A percentile compares a stretch with the other conserved stretches of the same genome.
phyloP scores from a whole-genome alignment of 2,113 vertebrate species.

The Ranitomeya variabilis region DNA sequence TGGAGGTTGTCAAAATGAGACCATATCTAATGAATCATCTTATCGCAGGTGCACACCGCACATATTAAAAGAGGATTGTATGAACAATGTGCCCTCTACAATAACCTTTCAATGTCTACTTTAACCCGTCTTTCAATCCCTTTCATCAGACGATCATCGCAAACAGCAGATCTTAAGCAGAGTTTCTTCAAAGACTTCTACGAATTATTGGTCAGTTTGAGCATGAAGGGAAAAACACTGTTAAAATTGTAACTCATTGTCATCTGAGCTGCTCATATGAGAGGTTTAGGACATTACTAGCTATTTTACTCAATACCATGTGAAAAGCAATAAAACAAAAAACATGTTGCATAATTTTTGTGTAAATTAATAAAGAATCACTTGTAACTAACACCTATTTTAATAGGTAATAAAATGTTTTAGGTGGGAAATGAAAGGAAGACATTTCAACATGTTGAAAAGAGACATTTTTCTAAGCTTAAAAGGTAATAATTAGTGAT shows the following conservation, averaged over 20 bases:
- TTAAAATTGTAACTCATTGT: slow-evolving; percentile 73
- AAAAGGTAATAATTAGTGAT: too few species aligned
- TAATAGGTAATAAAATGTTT: not conserved
- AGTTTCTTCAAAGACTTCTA: slow-evolving; percentile 77
- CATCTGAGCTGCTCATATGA: slow-evolving; percentile 62
- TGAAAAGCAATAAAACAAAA: not conserved
- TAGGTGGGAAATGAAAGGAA: too few species aligned
- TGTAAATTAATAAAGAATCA: not conserved
- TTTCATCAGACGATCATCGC: slow-evolving; percentile 81
- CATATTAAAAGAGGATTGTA: slow-evolving; percentile 93
- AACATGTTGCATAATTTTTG: not conserved
- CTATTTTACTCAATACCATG: not conserved
- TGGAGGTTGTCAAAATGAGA: slow-evolving; percentile 93
- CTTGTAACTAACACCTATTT: not conserved
- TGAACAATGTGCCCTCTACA: slow-evolving; percentile 87
- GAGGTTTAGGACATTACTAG: slow-evolving; percentile 49
- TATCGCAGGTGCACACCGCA: slow-evolving; percentile 94
- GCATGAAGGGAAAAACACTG: slow-evolving; percentile 69
- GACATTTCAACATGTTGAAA: too few species aligned
- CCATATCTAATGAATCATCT: slow-evolving; percentile 99
- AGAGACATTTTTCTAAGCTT: too few species aligned
- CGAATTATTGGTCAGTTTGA: slow-evolving; percentile 72
- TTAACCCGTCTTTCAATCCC: slow-evolving; percentile 87
- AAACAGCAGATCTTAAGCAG: slow-evolving; percentile 77
- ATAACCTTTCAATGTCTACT: slow-evolving; percentile 87